Percentiles rank a stretch among this genome's conserved stretches.
These are phyloP conservation scores for Delichon dasypus DNA, from an alignment of 2,797 vertebrate genomes.

Conservation along the genomic window DNA sequence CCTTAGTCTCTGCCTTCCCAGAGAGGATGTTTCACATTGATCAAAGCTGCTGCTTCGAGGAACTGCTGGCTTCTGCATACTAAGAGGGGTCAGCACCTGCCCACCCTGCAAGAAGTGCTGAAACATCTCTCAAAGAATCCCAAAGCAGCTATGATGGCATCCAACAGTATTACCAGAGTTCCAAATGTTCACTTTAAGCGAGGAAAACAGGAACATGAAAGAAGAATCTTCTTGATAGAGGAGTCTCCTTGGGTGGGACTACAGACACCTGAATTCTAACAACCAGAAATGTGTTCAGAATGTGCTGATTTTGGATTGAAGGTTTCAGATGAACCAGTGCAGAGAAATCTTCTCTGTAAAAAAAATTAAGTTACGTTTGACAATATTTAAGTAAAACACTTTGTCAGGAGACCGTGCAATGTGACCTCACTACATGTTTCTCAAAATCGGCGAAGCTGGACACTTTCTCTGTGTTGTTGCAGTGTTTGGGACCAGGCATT, in stretches of 20 bases:
- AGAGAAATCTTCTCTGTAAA: neutral
- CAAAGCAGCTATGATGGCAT: neutral
- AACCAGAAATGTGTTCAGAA: neutral
- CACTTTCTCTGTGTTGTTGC: neutral
- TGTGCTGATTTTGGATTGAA: rapidly evolving
- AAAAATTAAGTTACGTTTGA: neutral
- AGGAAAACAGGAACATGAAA: neutral
- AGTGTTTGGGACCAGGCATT: neutral
- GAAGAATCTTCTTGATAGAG: neutral
- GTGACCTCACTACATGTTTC: rapidly evolving
- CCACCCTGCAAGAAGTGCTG: neutral
- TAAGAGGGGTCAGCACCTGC: neutral
- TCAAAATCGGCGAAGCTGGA: neutral
- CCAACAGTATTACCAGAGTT: neutral
- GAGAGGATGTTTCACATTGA: neutral
- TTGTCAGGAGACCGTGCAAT: neutral
- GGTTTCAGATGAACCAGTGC: neutral
- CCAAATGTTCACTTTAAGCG: neutral
- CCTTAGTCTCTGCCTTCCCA: neutral
- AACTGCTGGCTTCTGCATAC: neutral
- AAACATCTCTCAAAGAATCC: neutral
- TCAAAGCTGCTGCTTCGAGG: neutral
- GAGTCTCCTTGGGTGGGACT: neutral
- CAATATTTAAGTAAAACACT: neutral
- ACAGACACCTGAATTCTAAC: neutral